phyloP scores from a whole-genome alignment of 2,888 invertebrate genomes.

The Coelogynopora nodosa region DNA sequence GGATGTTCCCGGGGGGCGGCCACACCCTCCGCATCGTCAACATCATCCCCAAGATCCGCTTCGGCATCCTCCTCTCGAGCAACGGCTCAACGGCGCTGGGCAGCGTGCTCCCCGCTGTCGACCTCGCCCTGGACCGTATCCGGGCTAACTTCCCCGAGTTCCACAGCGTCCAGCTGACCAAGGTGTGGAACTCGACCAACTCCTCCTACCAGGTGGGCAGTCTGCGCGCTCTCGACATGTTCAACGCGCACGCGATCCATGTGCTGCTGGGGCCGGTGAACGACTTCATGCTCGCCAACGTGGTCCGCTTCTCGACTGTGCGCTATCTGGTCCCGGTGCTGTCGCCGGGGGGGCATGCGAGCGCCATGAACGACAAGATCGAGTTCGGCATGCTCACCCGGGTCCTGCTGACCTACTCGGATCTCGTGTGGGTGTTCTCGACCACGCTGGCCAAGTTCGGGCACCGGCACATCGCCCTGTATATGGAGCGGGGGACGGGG shows the following conservation, averaged over 20 bases:
- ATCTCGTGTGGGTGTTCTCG: slow-evolving; percentile 10
- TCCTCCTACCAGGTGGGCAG: background rate
- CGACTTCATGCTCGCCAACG: slow-evolving; percentile 3
- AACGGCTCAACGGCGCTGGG: background rate
- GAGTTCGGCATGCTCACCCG: background rate
- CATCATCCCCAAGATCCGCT: background rate
- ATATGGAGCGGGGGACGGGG: background rate
- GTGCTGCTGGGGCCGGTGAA: background rate
- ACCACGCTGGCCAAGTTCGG: background rate
- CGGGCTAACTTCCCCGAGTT: background rate
- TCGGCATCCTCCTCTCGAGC: background rate
- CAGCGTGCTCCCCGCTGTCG: background rate
- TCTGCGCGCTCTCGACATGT: background rate
- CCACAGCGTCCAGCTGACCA: background rate
- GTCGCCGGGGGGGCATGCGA: background rate
- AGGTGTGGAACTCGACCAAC: slow-evolving; percentile 12
- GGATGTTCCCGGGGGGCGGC: background rate
- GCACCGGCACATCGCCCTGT: background rate
- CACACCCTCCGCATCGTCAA: background rate
- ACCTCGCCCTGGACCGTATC: background rate
- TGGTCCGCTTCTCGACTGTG: background rate
- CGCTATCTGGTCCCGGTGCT: background rate
- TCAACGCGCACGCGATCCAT: slow-evolving; percentile 6
- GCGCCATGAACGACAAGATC: slow-evolving; percentile 1
- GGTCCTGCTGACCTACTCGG: slow-evolving; percentile 1